A percentile compares a stretch with the other conserved stretches of the same genome.
phyloP scores from a whole-genome alignment of 2,888 invertebrate genomes.

The Dexiosoma caninum region DNA sequence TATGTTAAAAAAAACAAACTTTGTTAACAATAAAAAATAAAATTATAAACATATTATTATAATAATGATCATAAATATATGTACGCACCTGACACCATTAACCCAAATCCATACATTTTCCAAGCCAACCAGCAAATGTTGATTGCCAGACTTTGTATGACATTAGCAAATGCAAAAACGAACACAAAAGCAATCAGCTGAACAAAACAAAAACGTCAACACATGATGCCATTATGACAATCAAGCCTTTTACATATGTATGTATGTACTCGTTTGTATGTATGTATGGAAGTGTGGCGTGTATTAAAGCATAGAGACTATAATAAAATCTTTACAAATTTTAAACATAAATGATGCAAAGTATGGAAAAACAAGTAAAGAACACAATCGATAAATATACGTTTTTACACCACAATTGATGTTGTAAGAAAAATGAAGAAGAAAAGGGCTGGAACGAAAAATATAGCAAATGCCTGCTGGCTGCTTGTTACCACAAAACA shows the following conservation, averaged over 20 bases:
- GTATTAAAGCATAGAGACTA: not conserved
- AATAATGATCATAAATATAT: not conserved
- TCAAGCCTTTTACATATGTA: not conserved
- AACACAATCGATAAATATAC: conserved; percentile 28
- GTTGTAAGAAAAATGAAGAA: not conserved
- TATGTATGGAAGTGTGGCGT: too few relatives aligned
- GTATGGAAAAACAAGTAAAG: conserved; percentile 1
- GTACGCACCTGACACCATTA: conserved; percentile 53
- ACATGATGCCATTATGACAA: conserved; percentile 50
- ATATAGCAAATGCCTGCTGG: conserved; percentile 2
- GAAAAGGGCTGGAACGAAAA: not conserved
- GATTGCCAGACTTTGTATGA: conserved; percentile 19
- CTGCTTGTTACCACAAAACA: conserved; percentile 51
- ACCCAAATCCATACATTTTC: conserved; percentile 43
- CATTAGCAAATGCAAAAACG: conserved; percentile 29
- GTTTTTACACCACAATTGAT: conserved; percentile 10
- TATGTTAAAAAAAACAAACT: too few relatives aligned
- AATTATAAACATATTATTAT: not conserved
- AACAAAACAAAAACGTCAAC: conserved; percentile 39
- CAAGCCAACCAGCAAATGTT: conserved; percentile 9
- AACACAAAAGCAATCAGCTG: conserved; percentile 2
- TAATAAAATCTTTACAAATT: conserved; percentile 26
- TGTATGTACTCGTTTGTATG: too few relatives aligned
- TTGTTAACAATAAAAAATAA: not conserved
- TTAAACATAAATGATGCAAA: not conserved